Evolutionary conservation across 2,113 vertebrate genomes (phyloP), one percentile per base, ranked within the genome.

Genomic region (Cephalophus harveyi): DNA sequence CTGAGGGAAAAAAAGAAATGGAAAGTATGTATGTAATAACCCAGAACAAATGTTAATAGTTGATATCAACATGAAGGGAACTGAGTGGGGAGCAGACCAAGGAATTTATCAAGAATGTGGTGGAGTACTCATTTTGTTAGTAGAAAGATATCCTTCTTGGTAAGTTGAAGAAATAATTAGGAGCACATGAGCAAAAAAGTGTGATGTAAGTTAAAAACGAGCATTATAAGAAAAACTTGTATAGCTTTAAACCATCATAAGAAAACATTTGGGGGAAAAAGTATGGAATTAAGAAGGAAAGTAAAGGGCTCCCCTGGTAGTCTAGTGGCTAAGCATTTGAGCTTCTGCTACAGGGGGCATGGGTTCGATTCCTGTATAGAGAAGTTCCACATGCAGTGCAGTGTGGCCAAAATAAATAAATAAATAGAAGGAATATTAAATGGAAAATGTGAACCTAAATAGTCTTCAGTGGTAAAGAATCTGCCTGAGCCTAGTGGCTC

Each of bases 111-210:
- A 71, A 27, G 13, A 59, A 55, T 36, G 25, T 94, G 17, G 40
- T 90, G 30, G 62, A 96, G 15, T 43, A 46, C 30, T 71, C 59
- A 43, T 79, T 23, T 89, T 74, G 6, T 89, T 90, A 87, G 89
- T 40, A n/a, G 62, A 27, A 79, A 92, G 50, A 76, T 62, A 57
- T 4, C 46, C 10, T 46, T 79, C 67, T 27, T 87, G 36, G 27
- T 96, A 62, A 94, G 5, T 74, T 76, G 64, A 89, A 59, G 12
- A 79, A 85, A 82, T 91, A 57, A 23, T 82, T 97, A 92, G 90
- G 78, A 93, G 46, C 46, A 60, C 12, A 16, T 64, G 48, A 92
- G 48, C 33, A 86, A 83, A 50, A 90, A 92, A 91, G 85, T 81
- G 28, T 52, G 33, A 33, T 88, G 1, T 93, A 88, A 64, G 30